Conservation (phyloP, 2,113 vertebrate genomes). For the Oxyura jamaicensis region DNA sequence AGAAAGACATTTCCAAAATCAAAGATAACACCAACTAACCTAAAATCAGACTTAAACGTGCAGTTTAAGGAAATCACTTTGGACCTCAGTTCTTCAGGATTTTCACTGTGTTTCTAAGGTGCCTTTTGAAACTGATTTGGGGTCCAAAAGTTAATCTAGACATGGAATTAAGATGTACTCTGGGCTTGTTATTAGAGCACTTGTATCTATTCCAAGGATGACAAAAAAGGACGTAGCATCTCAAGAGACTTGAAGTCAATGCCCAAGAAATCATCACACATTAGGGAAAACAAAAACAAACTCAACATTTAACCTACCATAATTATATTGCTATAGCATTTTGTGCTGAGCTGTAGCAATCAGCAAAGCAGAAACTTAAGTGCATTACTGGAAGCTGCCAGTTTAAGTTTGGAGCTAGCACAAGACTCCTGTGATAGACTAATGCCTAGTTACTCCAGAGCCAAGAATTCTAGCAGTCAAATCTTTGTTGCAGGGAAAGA, state of each 20-base stretch:
- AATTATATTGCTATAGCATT: not conserved
- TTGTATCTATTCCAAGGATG: not conserved
- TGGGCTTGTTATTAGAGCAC: not conserved
- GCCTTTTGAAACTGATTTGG: not conserved
- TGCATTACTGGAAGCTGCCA: not conserved
- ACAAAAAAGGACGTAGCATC: not conserved
- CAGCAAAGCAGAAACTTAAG: not conserved
- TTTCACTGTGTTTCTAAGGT: not conserved
- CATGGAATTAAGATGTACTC: not conserved
- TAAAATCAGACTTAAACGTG: not conserved
- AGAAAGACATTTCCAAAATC: constrained; percentile 1
- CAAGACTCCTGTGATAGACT: not conserved
- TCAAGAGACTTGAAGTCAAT: not conserved
- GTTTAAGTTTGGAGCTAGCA: not conserved
- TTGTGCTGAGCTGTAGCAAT: not conserved
- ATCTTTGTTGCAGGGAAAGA: not conserved
- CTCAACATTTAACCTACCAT: not conserved
- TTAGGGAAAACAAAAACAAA: not conserved
- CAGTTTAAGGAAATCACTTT: not conserved
- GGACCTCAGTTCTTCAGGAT: not conserved
- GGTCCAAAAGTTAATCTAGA: not conserved
- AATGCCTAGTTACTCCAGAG: not conserved
- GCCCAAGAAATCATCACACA: not conserved
- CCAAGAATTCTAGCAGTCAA: not conserved
- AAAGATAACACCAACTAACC: not conserved